A percentile compares a stretch with the other conserved stretches of the same genome.
phyloP scores from a whole-genome alignment of 2,113 vertebrate species.

The Australoheros scitulus region DNA sequence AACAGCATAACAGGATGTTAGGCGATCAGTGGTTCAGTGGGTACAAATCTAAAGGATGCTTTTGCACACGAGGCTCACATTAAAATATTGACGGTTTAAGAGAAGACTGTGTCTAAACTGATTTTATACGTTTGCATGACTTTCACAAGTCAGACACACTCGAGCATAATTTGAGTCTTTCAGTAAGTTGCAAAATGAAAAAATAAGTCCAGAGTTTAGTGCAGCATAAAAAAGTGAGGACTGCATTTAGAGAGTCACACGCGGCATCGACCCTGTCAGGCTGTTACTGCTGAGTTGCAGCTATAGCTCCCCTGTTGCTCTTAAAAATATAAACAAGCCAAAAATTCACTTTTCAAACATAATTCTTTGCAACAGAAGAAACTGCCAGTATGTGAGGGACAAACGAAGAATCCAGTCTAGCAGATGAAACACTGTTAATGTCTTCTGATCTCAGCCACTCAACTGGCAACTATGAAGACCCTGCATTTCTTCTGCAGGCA shows the following conservation, averaged over 20 bases:
- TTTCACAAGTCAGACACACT: not conserved
- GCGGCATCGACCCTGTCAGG: slow-evolving; percentile 1
- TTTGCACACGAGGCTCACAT: too few relatives aligned
- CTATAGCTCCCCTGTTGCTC: not conserved
- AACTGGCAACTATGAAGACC: not conserved
- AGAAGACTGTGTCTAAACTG: not conserved
- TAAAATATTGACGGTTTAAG: not conserved
- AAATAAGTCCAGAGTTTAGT: not conserved
- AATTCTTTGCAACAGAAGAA: not conserved
- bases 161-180: not conserved
- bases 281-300: slow-evolving; percentile 1
- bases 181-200: not conserved
- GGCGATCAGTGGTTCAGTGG: not conserved
- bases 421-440: not conserved
- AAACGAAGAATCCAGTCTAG: not conserved
- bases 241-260: not conserved
- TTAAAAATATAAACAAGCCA: not conserved
- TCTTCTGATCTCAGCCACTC: not conserved
- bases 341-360: not conserved
- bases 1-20: not conserved
- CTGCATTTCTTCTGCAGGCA: not conserved
- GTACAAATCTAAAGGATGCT: not conserved
- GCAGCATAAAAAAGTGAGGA: not conserved
- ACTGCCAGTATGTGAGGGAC: not conserved
- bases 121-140: not conserved